Evolutionary conservation across 2,888 invertebrate species (phyloP), one percentile per base, ranked within the genome.

Genomic region (Biston stratarius): DNA sequence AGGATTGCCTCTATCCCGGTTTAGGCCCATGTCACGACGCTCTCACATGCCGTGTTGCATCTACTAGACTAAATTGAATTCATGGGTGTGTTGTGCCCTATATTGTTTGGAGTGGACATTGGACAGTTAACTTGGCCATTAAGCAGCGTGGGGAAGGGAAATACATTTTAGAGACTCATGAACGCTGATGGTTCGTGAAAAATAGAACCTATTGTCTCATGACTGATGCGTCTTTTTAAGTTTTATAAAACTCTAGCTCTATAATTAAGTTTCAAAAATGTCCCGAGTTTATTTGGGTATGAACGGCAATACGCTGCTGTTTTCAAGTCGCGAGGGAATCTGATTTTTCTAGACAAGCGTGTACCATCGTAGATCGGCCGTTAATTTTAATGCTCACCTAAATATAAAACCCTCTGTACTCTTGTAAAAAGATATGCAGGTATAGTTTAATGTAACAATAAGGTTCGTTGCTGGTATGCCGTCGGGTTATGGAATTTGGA

Each of bases 41-140:
- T 77, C 80, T 81, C 81, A 85, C 80, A 80, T 83, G 83, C 82
- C 79, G 80, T 74, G 75, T 73, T 65, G 74, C 70, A 68, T 71
- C 66, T 42, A 64, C 34, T 53, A 15, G 11, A 6, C 15, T 34
- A n/a, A 59, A 15, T 53, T 48, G 15, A 44, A 59, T 64, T 53
- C 33, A 45, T 75, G 48, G 34, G 76, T n/a, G n/a, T 45, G 38
- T 52, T 52, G 15, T 53, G 11, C 34, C 34, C 34, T 51, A 8
- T 52, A 36, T 8, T 52, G n/a, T 7, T 34, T 51, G 6, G 1
- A 51, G 34, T 36, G 34, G n/a, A 34, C 51, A 10, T 36, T 36
- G 34, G 24, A 34, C 12, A 34, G 49, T 12, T 24, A 10, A 9
- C 5, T n/a, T n/a, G n/a, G 6, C 6, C n/a, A 5, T n/a, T n/a